Evolutionary conservation across 2,797 vertebrate species (phyloP).

Genomic region (Rhodeus uyekii): DNA sequence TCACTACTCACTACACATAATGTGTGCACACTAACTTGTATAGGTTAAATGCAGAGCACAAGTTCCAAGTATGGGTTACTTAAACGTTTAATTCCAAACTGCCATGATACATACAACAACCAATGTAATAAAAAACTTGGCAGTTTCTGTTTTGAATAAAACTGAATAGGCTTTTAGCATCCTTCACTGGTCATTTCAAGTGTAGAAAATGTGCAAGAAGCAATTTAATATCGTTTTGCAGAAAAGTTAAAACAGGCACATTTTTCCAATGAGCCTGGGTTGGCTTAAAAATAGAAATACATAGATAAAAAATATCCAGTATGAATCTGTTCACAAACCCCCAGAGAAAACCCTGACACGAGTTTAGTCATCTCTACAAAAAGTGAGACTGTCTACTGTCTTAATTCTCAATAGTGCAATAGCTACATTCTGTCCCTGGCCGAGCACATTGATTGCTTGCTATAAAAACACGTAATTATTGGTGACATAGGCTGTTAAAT

Average conservation of each 20-base stretch:
- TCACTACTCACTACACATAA: no score
- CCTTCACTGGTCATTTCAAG: neutral
- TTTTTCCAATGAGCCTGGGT: neutral
- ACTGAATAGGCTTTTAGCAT: no score
- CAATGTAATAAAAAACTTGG: no score
- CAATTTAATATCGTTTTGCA: neutral
- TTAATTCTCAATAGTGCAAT: neutral
- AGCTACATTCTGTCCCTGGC: neutral
- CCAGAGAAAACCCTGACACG: neutral
- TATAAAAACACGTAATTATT: conserved; percentile 68
- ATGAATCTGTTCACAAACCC: neutral
- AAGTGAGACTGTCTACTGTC: neutral
- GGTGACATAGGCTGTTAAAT: conserved; percentile 59
- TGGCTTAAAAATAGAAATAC: neutral
- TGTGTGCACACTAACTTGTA: no score
- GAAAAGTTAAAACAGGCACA: neutral
- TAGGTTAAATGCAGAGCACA: no score
- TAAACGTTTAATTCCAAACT: no score
- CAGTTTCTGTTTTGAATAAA: no score
- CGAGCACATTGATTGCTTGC: conserved; percentile 60
- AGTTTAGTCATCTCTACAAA: neutral
- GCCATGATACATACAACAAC: no score
- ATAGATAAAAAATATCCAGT: neutral
- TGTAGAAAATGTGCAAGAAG: neutral
- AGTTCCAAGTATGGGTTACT: no score